These are phyloP conservation scores for Belgica antarctica DNA, from an alignment of 2,888 invertebrate species.

Conservation along the genomic window DNA sequence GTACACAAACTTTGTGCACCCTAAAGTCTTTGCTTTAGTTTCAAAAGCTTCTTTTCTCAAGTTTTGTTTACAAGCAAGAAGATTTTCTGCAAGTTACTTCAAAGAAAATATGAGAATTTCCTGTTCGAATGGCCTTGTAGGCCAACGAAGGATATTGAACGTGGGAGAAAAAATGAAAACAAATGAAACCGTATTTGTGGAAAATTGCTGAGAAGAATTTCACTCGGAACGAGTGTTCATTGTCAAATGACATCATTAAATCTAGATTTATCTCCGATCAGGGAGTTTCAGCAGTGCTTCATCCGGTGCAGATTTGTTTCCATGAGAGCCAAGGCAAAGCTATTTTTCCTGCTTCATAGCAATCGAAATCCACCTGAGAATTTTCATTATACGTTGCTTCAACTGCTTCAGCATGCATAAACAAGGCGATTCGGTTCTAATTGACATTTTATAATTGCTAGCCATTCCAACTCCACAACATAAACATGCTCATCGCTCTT, in stretches of 20 bases:
- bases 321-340: background rate
- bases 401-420: background rate
- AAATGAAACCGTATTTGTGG: constrained; percentile 13
- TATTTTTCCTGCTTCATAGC: background rate
- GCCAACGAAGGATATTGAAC: background rate
- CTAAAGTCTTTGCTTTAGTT: too few species aligned
- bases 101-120: too few species aligned
- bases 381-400: constrained; percentile 8
- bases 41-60: too few species aligned
- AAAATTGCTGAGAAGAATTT: too few species aligned
- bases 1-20: too few species aligned
- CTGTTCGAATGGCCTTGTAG: too few species aligned
- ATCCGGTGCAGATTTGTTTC: background rate
- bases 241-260: constrained; percentile 42
- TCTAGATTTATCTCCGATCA: constrained; percentile 36
- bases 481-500: background rate
- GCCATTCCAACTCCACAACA: background rate
- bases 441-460: constrained; percentile 43
- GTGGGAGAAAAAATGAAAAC: constrained; percentile 23
- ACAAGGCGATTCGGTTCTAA: constrained; percentile 40
- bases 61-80: too few species aligned
- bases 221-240: too few species aligned
- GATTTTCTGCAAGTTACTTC: too few species aligned
- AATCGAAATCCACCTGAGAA: background rate
- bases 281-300: constrained; percentile 18